Conservation (phyloP, 2,888 invertebrate genomes). For the Leptopilina myrica region DNA sequence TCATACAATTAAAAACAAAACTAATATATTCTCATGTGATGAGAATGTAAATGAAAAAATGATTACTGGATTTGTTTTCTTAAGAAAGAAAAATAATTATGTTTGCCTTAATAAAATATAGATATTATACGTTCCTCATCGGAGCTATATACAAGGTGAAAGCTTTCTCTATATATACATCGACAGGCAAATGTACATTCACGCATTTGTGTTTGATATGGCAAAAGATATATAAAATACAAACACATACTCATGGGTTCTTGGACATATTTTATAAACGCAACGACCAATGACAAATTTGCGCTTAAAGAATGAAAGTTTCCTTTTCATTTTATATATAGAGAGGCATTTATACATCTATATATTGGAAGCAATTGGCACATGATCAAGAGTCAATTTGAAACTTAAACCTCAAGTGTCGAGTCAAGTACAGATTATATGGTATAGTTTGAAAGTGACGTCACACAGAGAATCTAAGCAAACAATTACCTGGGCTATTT, state of each 20-base stretch:
- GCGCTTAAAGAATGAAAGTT: slow-evolving; percentile 25
- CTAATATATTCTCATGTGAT: too few species aligned
- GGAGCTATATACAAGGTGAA: too few species aligned
- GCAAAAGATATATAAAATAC: not conserved
- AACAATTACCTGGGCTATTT: slow-evolving; percentile 38
- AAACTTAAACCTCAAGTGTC: slow-evolving; percentile 15
- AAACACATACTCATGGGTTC: not conserved
- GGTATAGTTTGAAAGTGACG: slow-evolving; percentile 20
- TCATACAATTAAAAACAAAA: too few species aligned
- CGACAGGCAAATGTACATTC: not conserved
- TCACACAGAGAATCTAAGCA: slow-evolving; percentile 20
- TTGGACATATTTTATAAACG: not conserved
- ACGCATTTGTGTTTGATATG: slow-evolving; percentile 4
- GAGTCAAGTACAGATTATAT: not conserved
- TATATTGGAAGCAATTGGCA: not conserved
- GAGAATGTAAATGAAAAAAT: too few species aligned
- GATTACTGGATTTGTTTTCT: too few species aligned
- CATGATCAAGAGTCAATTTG: slow-evolving; percentile 12
- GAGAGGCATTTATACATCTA: not conserved
- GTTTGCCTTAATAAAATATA: too few species aligned
- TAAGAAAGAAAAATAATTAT: too few species aligned
- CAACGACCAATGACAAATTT: slow-evolving; percentile 19
- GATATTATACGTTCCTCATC: too few species aligned
- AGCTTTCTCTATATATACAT: too few species aligned
- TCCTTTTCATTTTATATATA: slow-evolving; percentile 3